Evolutionary conservation across 2,888 invertebrate genomes (phyloP), one percentile per base, ranked within the genome.

Genomic region (Rhamnusium bicolor): DNA sequence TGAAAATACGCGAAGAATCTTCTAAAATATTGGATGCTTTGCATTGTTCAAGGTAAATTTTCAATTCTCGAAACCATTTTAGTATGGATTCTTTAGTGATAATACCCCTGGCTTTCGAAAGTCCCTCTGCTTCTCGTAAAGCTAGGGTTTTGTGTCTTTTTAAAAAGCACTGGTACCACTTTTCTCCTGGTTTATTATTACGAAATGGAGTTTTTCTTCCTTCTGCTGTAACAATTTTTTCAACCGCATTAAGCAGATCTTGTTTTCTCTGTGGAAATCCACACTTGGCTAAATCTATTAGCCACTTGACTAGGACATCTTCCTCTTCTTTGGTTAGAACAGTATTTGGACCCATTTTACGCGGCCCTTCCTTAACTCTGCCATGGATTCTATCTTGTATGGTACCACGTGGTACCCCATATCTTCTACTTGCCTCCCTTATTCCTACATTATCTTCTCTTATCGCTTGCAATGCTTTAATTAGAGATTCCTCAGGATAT

Each of bases 191-290:
- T 24, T 10, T 46, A 14, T 29, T 29, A 2, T 29, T 12, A 1
- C 73, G 56, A 67, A 74, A 72, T 46, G 74, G 71, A 18, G 68
- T 75, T 46, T 60, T 66, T 40, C 46, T 58, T 16, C 68, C 56
- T 18, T 51, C 1, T 4, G 54, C 68, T 16, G 32, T 40, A 7
- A 56, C 53, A 47, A 73, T 79, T 75, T 81, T 82, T 61, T 81
- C 72, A n/a, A 82, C 83, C 18, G 81, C 80, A 63, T 82, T 76
- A 60, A 83, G 69, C 3, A 32, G 81, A 63, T 68, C 81, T 78
- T 21, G 76, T 73, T 75, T 83, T 80, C 72, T 82, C 80, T 7
- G 40, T n/a, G 72, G 72, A 56, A 72, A 67, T 7, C 70, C 70
- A 49, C 67, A 61, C 51, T 58, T 72, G 12, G 47, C 56, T 40